These are phyloP conservation scores for Mythimna impura DNA, from an alignment of 2,888 invertebrate species.

Conservation along the genomic window DNA sequence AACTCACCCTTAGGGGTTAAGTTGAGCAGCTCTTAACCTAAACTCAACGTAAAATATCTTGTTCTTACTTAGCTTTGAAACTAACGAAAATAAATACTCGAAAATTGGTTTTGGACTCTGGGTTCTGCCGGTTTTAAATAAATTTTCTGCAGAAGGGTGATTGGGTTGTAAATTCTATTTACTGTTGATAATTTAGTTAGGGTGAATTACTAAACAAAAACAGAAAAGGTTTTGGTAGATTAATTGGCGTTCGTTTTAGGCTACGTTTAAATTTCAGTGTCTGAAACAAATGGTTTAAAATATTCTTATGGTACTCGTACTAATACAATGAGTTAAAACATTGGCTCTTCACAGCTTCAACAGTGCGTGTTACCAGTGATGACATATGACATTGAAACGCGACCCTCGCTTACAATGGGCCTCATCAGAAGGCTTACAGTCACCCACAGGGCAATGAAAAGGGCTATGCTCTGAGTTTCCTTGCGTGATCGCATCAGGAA, in stretches of 20 bases:
- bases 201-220: slow-evolving; percentile 24
- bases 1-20: slow-evolving; percentile 18
- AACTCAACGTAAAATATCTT: slow-evolving; percentile 51
- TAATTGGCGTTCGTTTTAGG: not conserved
- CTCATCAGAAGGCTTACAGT: no score
- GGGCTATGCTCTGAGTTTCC: no score
- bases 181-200: slow-evolving; percentile 9
- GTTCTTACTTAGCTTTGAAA: slow-evolving; percentile 21
- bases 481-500: no score
- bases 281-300: not conserved
- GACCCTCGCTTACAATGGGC: no score
- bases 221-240: slow-evolving; percentile 24
- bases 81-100: slow-evolving; percentile 45
- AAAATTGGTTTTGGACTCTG: slow-evolving; percentile 8
- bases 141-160: slow-evolving; percentile 6
- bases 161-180: slow-evolving; percentile 25
- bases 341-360: no score
- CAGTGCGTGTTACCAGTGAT: no score
- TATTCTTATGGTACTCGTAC: no score
- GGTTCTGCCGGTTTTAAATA: slow-evolving; percentile 38
- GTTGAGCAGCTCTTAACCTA: slow-evolving; percentile 39
- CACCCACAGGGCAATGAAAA: no score
- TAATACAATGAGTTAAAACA: no score
- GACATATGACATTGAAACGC: no score
- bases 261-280: not conserved